phyloP scores from a whole-genome alignment of 2,113 vertebrate species.

The Aegithalos caudatus region DNA sequence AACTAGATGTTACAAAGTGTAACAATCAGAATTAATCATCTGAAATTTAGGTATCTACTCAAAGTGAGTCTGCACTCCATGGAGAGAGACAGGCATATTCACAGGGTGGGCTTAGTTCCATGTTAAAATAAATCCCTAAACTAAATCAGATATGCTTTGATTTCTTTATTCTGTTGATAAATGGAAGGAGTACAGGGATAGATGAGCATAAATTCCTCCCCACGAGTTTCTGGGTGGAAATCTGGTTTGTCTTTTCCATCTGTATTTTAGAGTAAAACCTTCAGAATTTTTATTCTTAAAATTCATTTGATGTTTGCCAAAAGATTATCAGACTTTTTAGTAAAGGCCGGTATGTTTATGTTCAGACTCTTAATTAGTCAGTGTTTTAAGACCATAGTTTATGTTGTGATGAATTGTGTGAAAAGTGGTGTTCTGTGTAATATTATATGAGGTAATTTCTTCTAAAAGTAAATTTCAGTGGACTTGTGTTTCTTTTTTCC shows the following conservation, averaged over 20 bases:
- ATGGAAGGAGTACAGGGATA: neutral
- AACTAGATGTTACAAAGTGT: neutral
- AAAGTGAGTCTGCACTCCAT: neutral
- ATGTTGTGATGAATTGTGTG: neutral
- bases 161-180: neutral
- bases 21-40: neutral
- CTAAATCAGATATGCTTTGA: neutral
- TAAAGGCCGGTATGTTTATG: neutral
- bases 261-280: neutral
- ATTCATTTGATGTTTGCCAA: neutral
- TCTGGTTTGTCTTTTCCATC: neutral
- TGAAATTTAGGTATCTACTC: neutral
- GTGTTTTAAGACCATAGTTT: neutral
- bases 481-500: neutral
- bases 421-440: neutral
- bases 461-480: neutral
- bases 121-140: neutral
- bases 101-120: neutral
- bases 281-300: neutral
- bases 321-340: neutral
- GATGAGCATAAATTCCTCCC: neutral
- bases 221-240: neutral
- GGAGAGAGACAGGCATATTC: neutral
- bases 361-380: neutral
- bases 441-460: neutral